Conservation (phyloP, 2,888 invertebrate species). For the Stomorhina lunata region DNA sequence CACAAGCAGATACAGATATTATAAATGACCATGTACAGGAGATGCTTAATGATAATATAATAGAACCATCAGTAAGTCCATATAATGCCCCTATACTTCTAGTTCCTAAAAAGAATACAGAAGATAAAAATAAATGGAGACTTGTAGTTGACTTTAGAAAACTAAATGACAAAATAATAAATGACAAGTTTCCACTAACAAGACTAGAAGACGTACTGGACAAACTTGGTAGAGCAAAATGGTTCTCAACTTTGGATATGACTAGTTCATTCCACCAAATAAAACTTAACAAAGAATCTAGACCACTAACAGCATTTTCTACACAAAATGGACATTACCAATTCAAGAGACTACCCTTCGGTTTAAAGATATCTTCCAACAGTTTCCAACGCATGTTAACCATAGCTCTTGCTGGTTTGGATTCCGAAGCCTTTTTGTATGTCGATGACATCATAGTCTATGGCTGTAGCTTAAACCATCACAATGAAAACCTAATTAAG, state of each 20-base stretch:
- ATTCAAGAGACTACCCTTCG: conserved; percentile 60
- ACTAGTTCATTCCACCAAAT: conserved; percentile 53
- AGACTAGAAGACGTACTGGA: conserved; percentile 45
- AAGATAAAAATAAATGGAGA: conserved; percentile 7
- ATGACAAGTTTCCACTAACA: no score
- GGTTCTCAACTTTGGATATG: conserved; percentile 56
- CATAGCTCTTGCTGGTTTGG: conserved; percentile 39
- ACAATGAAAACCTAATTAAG: not conserved
- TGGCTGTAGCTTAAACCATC: not conserved
- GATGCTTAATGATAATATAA: conserved; percentile 37
- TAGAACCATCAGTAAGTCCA: conserved; percentile 24
- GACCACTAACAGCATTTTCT: conserved; percentile 14
- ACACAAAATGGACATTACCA: conserved; percentile 40
- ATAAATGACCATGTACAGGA: conserved; percentile 30
- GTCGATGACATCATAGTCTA: no score
- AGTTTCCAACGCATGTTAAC: conserved; percentile 63
- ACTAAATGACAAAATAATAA: not conserved
- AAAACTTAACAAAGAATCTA: conserved; percentile 1
- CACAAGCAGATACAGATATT: not conserved
- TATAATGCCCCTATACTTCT: conserved; percentile 60
- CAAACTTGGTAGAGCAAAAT: conserved; percentile 51
- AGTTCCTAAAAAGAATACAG: conserved; percentile 51
- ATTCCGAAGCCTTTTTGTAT: not conserved
- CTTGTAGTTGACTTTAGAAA: conserved; percentile 4
- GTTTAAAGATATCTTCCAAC: conserved; percentile 56